These are phyloP conservation scores for Zaprionus capensis DNA, from an alignment of 1,140 invertebrate genomes.

Conservation along the genomic window DNA sequence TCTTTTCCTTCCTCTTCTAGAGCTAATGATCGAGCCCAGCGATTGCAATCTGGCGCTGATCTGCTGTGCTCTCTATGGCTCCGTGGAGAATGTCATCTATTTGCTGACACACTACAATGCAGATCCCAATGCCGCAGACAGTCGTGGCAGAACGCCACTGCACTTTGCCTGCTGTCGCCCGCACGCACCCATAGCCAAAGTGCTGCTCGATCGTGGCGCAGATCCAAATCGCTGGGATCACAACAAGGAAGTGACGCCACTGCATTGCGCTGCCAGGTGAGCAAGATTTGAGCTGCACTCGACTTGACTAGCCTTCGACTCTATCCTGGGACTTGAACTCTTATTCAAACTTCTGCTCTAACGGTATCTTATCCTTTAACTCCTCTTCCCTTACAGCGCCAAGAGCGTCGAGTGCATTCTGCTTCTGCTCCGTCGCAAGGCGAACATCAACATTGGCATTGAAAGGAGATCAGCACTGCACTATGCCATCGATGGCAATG, in stretches of 20 bases:
- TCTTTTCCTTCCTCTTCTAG: conserved; percentile 24
- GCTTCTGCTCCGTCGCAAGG: conserved; percentile 87
- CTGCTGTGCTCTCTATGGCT: conserved; percentile 64
- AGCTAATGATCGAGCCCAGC: conserved; percentile 58
- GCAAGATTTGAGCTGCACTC: too few relatives aligned
- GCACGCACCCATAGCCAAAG: conserved; percentile 87
- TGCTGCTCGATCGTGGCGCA: conserved; percentile 88
- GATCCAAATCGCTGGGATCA: conserved; percentile 89
- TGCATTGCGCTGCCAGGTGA: conserved; percentile 90
- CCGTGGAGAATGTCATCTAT: conserved; percentile 64
- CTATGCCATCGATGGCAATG: conserved; percentile 90
- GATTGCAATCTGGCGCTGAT: conserved; percentile 77
- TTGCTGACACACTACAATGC: conserved; percentile 66
- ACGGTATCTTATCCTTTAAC: not conserved
- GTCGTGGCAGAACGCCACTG: conserved; percentile 86
- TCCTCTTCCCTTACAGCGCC: conserved; percentile 65
- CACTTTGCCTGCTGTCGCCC: conserved; percentile 91
- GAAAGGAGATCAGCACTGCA: conserved; percentile 88
- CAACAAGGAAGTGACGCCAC: conserved; percentile 88
- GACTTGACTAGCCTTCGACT: too few relatives aligned
- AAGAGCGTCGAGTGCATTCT: conserved; percentile 86
- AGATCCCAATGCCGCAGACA: conserved; percentile 72
- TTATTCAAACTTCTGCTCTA: not conserved
- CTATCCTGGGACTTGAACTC: too few relatives aligned
- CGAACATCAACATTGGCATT: conserved; percentile 90